A percentile compares a stretch with the other conserved stretches of the same genome.
Evolutionary conservation across 2,113 vertebrate genomes (phyloP).

Genomic region (Notarius lentiginosus): DNA sequence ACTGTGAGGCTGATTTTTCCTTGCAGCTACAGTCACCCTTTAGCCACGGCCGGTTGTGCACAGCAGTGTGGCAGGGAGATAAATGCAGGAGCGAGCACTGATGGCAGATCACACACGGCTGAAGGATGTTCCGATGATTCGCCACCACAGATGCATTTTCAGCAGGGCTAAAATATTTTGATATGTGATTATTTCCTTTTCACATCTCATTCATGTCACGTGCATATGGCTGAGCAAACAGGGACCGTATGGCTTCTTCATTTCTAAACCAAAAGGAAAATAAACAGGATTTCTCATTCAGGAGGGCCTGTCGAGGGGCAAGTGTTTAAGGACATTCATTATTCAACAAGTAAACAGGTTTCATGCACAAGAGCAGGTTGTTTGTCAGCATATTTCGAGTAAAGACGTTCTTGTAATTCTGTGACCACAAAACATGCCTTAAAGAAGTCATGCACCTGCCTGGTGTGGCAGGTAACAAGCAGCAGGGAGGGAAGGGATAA

Average conservation of each 20-base stretch:
- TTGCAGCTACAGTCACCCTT: slow-evolving; percentile 71
- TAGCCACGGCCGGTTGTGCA: slow-evolving; percentile 58
- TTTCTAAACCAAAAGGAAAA: not conserved
- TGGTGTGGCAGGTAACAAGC: slow-evolving; percentile 31
- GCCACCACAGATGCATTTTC: slow-evolving; percentile 58
- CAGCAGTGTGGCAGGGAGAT: slow-evolving; percentile 54
- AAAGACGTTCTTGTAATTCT: slow-evolving; percentile 43
- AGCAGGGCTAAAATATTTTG: slow-evolving; percentile 67
- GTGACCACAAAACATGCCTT: slow-evolving; percentile 10
- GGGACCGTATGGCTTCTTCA: slow-evolving; percentile 25
- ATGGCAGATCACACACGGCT: slow-evolving; percentile 65
- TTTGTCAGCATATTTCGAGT: slow-evolving; percentile 37
- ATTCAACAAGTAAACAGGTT: slow-evolving; percentile 35
- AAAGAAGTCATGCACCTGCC: slow-evolving; percentile 30
- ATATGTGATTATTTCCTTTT: slow-evolving; percentile 71
- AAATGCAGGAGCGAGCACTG: slow-evolving; percentile 63
- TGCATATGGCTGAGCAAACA: slow-evolving; percentile 50
- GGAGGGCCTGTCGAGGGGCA: not conserved
- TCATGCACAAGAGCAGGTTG: slow-evolving; percentile 26
- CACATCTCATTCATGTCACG: slow-evolving; percentile 72
- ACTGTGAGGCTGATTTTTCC: slow-evolving; percentile 59
- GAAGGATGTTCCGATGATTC: slow-evolving; percentile 20
- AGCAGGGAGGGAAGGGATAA: slow-evolving; percentile 22
- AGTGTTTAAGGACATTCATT: slow-evolving; percentile 37
- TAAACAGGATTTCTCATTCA: slow-evolving; percentile 5